Conservation (phyloP, 2,797 vertebrate genomes). For the Tamandua tetradactyla region DNA sequence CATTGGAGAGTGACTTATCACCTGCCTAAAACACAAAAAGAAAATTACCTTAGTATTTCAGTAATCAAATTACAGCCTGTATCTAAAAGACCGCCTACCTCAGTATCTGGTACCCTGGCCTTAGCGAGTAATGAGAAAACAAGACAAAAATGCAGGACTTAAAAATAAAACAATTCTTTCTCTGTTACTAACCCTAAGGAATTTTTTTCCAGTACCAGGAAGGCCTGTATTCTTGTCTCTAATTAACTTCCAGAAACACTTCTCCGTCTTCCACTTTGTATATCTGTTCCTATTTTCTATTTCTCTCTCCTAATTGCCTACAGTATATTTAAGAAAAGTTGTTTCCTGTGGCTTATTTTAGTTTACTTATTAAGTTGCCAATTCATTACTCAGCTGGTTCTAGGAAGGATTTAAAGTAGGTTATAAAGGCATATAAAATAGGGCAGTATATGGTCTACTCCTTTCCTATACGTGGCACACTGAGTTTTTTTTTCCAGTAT, state of each 20-base stretch:
- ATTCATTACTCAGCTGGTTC: not conserved
- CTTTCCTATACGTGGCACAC: not conserved
- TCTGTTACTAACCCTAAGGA: not conserved
- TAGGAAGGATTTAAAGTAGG: not conserved
- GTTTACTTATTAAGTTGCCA: not conserved
- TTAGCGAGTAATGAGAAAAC: not conserved
- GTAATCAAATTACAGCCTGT: not conserved
- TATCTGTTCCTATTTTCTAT: not conserved
- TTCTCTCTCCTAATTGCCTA: not conserved
- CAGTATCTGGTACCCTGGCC: not conserved
- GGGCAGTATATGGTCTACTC: not conserved
- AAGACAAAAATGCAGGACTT: not conserved
- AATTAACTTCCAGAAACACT: not conserved
- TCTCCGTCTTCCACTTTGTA: not conserved
- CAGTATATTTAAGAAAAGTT: not conserved
- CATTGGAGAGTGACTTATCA: slow-evolving; percentile 94
- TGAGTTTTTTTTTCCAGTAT: not conserved
- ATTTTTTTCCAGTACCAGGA: not conserved
- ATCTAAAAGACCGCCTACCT: not conserved
- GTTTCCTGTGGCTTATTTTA: not conserved
- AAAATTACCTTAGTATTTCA: slow-evolving; percentile 61
- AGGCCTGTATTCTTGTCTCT: not conserved
- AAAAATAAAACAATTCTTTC: not conserved
- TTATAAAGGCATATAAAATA: not conserved
- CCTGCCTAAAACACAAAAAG: slow-evolving; percentile 90